phyloP scores from a whole-genome alignment of 2,888 invertebrate species.

The Leuctra nigra region DNA sequence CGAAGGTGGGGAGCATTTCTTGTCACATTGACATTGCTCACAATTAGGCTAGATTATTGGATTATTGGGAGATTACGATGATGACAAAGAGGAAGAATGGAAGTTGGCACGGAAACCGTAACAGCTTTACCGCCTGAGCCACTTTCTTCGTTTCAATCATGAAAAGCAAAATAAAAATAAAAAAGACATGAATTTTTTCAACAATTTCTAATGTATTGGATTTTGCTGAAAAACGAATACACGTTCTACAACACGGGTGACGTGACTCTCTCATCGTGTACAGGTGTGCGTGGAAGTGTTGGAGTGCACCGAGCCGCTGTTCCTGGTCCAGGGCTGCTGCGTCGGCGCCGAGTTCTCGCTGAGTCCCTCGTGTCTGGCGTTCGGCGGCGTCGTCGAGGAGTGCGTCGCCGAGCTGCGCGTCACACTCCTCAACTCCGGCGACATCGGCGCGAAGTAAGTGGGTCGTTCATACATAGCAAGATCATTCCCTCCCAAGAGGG shows the following conservation, averaged over 20 bases:
- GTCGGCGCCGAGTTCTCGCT: constrained; percentile 45
- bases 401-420: constrained; percentile 41
- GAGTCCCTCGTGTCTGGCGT: constrained; percentile 44
- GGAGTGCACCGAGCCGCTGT: constrained; percentile 45
- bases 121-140: too few relatives aligned
- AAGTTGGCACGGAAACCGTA: too few relatives aligned
- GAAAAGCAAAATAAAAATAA: too few relatives aligned
- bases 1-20: constrained; percentile 32
- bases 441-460: constrained; percentile 46
- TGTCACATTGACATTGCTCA: too few relatives aligned
- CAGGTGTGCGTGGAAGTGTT: constrained; percentile 46
- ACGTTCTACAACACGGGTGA: background rate
- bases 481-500: constrained; percentile 16
- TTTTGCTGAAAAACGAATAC: too few relatives aligned
- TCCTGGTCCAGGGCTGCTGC: constrained; percentile 46
- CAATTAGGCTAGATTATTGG: too few relatives aligned
- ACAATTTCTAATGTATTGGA: too few relatives aligned
- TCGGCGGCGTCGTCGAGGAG: constrained; percentile 47
- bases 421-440: constrained; percentile 48
- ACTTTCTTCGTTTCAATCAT: too few relatives aligned
- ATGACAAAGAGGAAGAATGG: too few relatives aligned
- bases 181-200: too few relatives aligned
- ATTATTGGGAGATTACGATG: too few relatives aligned
- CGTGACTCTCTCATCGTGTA: background rate
- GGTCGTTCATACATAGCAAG: background rate